Evolutionary conservation across 2,888 invertebrate species (phyloP), one percentile per base, ranked within the genome.

Genomic region (Lasioglossum zephyrum): DNA sequence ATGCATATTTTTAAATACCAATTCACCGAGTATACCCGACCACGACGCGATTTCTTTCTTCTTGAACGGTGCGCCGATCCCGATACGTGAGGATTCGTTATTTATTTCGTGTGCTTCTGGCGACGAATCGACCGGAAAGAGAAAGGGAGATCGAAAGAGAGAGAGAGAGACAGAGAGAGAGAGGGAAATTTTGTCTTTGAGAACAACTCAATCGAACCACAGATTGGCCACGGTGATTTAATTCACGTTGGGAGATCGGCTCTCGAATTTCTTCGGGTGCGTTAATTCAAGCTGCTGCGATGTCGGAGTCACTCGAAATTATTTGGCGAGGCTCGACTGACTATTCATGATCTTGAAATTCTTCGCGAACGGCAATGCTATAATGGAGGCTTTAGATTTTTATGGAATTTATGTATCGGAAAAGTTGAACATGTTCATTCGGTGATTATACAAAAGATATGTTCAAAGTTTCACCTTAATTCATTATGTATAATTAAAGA

Each of bases 1-100:
- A 72, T 80, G 93, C 93, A 94, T 94, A 94, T 94, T 94, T 94
- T 94, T 94, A 94, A 94, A 94, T 94, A 94, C 93, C 91, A 93
- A 93, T 93, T 93, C 89, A 86, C 74, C 77, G 75, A 73, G 74
- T 53, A 53, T 53, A 74, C 66, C 47, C 82, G 49, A n/a, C 63
- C 73, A 53, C 13, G 36, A 44, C 60, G 74, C 69, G 83, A 69
- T 70, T 53, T 78, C 73, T 79, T 81, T 66, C 60, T 60, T 57
- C 73, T 70, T 57, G 69, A 73, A 41, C 57, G 47, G 60, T 36
- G 41, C 53, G 60, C 77, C 75, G 73, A 74, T 84, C 73, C 73
- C 81, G 81, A 81, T 84, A 84, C 73, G 78, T 53, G 18, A n/a
- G 31, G 75, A 22, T 22, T 70, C 69, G 72, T 69, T 78, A 75